Percentiles rank a stretch among this genome's conserved stretches.
These are phyloP conservation scores for Vimba vimba DNA, from an alignment of 2,113 vertebrate genomes.

Conservation along the genomic window DNA sequence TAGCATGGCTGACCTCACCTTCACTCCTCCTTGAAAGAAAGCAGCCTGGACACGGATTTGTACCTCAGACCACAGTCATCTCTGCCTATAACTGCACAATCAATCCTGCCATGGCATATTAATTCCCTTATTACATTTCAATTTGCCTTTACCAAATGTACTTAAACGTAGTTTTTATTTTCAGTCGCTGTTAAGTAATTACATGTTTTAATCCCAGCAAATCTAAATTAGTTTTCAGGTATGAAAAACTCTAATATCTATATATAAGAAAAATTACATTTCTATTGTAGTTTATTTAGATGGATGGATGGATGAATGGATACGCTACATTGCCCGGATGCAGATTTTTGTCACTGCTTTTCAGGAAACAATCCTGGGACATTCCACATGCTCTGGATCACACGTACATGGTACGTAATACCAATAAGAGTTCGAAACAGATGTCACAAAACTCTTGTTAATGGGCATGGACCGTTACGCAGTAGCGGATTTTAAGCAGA, in stretches of 20 bases:
- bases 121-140: background rate
- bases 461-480: conserved; percentile 75
- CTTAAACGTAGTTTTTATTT: background rate
- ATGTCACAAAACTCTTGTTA: conserved; percentile 60
- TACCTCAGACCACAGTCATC: background rate
- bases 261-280: no score
- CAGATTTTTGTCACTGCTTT: background rate
- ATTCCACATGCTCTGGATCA: background rate
- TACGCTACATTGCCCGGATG: background rate
- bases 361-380: conserved; percentile 3
- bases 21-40: conserved; percentile 53
- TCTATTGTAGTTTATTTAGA: no score
- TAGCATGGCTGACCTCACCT: conserved; percentile 68
- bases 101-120: background rate
- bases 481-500: conserved; percentile 62
- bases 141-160: background rate
- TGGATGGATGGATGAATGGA: no score
- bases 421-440: conserved; percentile 10
- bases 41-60: background rate
- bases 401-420: background rate
- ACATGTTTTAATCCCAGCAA: background rate
- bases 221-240: background rate
- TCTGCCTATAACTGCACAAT: conserved; percentile 18
- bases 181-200: background rate
- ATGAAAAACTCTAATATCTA: no score